A percentile compares a stretch with the other conserved stretches of the same genome.
These are phyloP conservation scores for Sisor rabdophorus DNA, from an alignment of 2,113 vertebrate species.

Conservation along the genomic window DNA sequence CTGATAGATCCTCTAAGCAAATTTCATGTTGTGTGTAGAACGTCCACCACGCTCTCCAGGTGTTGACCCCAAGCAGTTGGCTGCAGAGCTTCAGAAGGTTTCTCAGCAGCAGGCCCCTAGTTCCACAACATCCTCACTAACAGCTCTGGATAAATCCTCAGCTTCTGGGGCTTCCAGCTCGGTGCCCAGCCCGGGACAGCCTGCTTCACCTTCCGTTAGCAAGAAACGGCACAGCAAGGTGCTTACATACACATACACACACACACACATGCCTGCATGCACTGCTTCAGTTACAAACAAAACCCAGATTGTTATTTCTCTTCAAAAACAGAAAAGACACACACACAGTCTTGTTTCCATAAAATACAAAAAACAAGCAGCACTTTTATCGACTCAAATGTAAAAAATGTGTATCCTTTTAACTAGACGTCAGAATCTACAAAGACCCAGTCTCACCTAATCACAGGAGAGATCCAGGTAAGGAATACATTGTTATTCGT, in stretches of 20 bases:
- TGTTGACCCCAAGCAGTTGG: slow-evolving; percentile 94
- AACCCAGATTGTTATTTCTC: too few relatives aligned
- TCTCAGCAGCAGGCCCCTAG: slow-evolving; percentile 86
- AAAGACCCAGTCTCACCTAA: slow-evolving; percentile 78
- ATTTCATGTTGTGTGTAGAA: slow-evolving; percentile 7
- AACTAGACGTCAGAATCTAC: slow-evolving; percentile 76
- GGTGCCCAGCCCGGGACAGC: slow-evolving; percentile 86
- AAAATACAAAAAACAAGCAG: not conserved
- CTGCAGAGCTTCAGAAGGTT: slow-evolving; percentile 95
- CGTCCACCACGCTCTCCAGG: slow-evolving; percentile 86
- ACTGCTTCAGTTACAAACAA: not conserved
- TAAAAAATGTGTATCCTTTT: slow-evolving; percentile 28
- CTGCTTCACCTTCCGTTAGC: slow-evolving; percentile 89
- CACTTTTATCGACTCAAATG: not conserved
- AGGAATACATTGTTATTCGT: not conserved
- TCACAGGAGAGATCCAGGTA: slow-evolving; percentile 98
- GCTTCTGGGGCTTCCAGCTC: slow-evolving; percentile 81
- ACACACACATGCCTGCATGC: not conserved
- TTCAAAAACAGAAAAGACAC: too few relatives aligned
- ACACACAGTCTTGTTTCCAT: slow-evolving; percentile 3
- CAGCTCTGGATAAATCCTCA: slow-evolving; percentile 70
- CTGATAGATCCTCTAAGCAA: not conserved
- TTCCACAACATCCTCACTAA: slow-evolving; percentile 62
- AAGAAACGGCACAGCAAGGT: slow-evolving; percentile 96
- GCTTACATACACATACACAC: not conserved